Evolutionary conservation across 2,113 vertebrate species (phyloP), one percentile per base, ranked within the genome.

Genomic region (Neomonachus schauinslandi): DNA sequence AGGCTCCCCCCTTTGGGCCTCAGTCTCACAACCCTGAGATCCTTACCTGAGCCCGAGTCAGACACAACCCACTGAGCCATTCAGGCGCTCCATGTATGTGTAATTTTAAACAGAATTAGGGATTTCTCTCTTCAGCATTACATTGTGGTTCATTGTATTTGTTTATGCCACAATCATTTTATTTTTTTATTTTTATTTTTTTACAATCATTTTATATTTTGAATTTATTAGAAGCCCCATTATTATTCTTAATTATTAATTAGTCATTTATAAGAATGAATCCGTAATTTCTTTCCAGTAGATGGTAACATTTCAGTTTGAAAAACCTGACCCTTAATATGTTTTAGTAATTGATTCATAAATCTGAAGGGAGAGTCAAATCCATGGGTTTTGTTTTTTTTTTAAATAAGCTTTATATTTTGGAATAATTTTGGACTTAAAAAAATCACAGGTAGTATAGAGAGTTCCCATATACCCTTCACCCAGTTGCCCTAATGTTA

Each of bases 181-280:
- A 71, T 85, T 51, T 80, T 93, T 95, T 95, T n/a, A n/a, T n/a
- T n/a, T n/a, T n/a, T n/a, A n/a, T n/a, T n/a, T n/a, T n/a, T n/a
- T n/a, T n/a, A 84, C 21, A 90, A n/a, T 92, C 26, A 72, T 71
- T 84, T 92, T 97, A 71, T 85, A 55, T 80, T 93, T 95, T 95
- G 26, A 91, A 42, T 83, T 65, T 94, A 81, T 72, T 89, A 83
- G 69, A 85, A 72, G 77, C 5, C 13, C 5, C 46, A 42, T 61
- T 85, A 65, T 49, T 76, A 39, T 86, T 95, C 21, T 79, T 94
- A 11, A 74, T 94, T 8, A 72, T 82, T 91, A 84, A 86, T 69
- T 59, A 83, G 55, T 89, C n/a, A 55, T 80, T 95, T 89, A 80
- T 53, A 83, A 24, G 22, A 88, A 81, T 91, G 94, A 51, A 53